Base-by-base conservation (phyloP, 1,140 invertebrate species). In the Bemisia tabaci region DNA sequence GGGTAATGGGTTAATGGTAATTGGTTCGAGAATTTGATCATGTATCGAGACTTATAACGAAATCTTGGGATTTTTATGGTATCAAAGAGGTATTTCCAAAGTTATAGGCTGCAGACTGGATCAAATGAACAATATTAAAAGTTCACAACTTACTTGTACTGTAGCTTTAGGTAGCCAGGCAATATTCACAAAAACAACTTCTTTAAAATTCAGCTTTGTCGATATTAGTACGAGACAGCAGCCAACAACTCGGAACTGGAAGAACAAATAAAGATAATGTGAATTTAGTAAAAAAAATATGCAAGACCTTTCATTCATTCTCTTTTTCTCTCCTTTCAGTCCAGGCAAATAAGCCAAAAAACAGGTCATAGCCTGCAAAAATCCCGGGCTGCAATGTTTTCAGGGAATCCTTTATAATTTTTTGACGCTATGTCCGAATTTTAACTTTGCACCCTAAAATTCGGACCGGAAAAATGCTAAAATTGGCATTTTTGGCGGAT, bases 131-230 rank as follows among this genome's bases (percentile, higher is more conserved):
- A 48, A 48, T 48, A 17, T 9, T 9, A 48, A 48, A 5, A 17
- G 33, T 17, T 17, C 5, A 9, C 5, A 9, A 48, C 17, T 75
- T 77, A 84, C 83, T 77, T 85, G 85, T 26, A 87, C 85, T 66
- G 86, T 87, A 67, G 85, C 88, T 76, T 90, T 90, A 25, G 88
- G 88, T 66, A 89, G 78, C 85, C 87, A 89, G 60, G 86, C 84
- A 70, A 89, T 74, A 62, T 85, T 81, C 66, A 89, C 81, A 77
- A 90, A 90, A 62, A 85, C 70, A 71, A 80, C 80, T 77, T 89
- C 87, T 73, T 83, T 87, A 58, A 79, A 69, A 72, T 79, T 85
- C 58, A 89, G 79, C 73, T 80, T 79, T 63, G 81, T 81, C 62
- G 82, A 79, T 71, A 79, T 78, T 65, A 84, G 81, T 48, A 81